These are phyloP conservation scores for Ammodramus savannarum DNA, from an alignment of 2,113 vertebrate genomes.

Conservation along the genomic window DNA sequence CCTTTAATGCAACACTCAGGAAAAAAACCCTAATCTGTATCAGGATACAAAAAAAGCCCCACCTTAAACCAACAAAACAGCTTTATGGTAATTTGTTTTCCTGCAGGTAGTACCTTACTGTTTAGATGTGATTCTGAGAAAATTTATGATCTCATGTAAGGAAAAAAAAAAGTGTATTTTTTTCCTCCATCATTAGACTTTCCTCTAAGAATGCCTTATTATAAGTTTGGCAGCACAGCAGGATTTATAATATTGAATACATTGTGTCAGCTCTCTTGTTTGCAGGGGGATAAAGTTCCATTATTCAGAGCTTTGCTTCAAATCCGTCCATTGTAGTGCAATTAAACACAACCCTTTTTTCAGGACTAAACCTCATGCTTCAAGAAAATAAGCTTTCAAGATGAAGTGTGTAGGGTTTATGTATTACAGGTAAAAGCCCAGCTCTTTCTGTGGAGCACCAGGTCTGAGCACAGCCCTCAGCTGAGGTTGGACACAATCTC, in stretches of 20 bases:
- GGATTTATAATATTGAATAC: background rate
- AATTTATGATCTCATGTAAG: background rate
- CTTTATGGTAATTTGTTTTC: background rate
- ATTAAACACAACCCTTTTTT: slow-evolving; percentile 38
- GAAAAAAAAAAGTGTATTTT: background rate
- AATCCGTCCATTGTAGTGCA: slow-evolving; percentile 12
- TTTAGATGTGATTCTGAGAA: background rate
- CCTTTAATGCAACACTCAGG: background rate
- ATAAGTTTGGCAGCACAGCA: slow-evolving; percentile 7
- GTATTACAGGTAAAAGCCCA: background rate
- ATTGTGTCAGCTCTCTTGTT: slow-evolving; percentile 37
- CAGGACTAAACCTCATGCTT: background rate
- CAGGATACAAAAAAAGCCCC: background rate
- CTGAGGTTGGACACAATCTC: background rate
- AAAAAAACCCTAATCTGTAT: background rate
- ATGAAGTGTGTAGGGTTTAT: background rate
- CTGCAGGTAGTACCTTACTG: background rate
- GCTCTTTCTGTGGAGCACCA: accelerated
- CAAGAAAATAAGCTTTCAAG: slow-evolving; percentile 1
- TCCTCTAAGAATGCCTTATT: slow-evolving; percentile 3
- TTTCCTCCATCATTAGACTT: background rate
- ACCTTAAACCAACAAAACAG: background rate
- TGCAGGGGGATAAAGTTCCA: slow-evolving; percentile 30
- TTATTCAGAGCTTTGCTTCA: slow-evolving; percentile 32
- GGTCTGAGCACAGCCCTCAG: background rate